Conservation (phyloP, 2,113 vertebrate genomes). For the Osmerus eperlanus region DNA sequence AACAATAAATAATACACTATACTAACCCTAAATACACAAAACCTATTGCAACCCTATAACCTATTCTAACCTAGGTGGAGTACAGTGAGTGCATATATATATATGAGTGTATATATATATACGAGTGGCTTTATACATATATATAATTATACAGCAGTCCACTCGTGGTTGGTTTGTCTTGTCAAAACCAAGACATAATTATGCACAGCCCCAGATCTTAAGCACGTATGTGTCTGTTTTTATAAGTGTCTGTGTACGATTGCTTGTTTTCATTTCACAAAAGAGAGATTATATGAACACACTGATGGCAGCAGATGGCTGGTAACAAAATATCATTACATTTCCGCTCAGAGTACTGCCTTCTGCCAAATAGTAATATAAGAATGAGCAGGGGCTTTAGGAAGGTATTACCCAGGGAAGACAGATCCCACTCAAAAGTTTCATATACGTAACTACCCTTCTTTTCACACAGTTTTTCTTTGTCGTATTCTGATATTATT, state of each 20-base stretch:
- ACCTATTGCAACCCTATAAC: too few relatives aligned
- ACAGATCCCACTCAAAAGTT: background rate
- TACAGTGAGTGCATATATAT: too few relatives aligned
- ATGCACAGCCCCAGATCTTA: background rate
- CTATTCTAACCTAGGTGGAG: too few relatives aligned
- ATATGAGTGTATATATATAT: too few relatives aligned
- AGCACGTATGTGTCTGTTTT: background rate
- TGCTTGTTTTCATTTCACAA: conserved; percentile 15
- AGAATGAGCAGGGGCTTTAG: conserved; percentile 15
- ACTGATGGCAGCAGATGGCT: conserved; percentile 44
- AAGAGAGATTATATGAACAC: conserved; percentile 11
- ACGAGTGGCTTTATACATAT: too few relatives aligned
- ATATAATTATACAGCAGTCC: too few relatives aligned
- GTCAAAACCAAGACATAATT: background rate
- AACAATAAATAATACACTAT: too few relatives aligned
- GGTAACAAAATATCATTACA: conserved; percentile 54
- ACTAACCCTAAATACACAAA: too few relatives aligned
- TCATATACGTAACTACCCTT: background rate
- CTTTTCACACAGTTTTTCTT: background rate
- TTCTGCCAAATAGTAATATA: conserved; percentile 51
- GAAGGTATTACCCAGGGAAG: background rate
- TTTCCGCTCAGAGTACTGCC: conserved; percentile 49
- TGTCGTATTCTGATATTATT: background rate
- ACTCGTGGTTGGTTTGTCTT: too few relatives aligned
- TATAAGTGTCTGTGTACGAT: background rate